Evolutionary conservation across 2,888 invertebrate genomes (phyloP).

Genomic region (Phania funesta): DNA sequence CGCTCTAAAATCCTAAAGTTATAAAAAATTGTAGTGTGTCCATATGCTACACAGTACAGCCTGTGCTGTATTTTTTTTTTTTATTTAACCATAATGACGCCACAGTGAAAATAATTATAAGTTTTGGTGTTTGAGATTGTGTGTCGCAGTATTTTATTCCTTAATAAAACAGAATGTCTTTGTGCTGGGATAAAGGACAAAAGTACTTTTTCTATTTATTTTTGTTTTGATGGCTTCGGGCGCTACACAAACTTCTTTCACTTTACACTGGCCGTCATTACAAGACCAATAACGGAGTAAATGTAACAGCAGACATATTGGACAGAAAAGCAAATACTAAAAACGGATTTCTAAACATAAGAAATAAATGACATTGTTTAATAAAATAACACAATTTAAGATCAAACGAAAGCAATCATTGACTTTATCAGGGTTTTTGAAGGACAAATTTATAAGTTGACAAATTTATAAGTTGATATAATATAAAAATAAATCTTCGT

Average conservation of each 20-base stretch:
- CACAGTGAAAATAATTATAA: constrained; percentile 21
- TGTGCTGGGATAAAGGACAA: constrained; percentile 4
- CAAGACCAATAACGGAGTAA: background rate
- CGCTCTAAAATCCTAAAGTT: no score
- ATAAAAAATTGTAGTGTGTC: no score
- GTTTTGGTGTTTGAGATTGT: background rate
- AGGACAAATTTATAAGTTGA: no score
- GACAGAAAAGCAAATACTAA: background rate
- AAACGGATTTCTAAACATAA: no score
- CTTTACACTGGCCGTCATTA: background rate
- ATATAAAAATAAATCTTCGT: no score
- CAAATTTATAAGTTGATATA: no score
- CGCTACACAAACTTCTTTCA: background rate
- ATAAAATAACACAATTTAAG: no score
- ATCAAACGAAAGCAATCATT: no score
- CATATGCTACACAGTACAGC: background rate
- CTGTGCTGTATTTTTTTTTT: background rate
- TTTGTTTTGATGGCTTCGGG: background rate
- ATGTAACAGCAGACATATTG: background rate
- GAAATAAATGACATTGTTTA: no score
- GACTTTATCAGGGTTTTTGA: no score
- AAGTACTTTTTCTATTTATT: background rate
- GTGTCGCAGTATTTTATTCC: background rate
- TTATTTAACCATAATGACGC: constrained; percentile 15
- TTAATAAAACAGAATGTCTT: constrained; percentile 4